Evolutionary conservation across 2,113 vertebrate genomes (phyloP).

Genomic region (Philantomba maxwellii): DNA sequence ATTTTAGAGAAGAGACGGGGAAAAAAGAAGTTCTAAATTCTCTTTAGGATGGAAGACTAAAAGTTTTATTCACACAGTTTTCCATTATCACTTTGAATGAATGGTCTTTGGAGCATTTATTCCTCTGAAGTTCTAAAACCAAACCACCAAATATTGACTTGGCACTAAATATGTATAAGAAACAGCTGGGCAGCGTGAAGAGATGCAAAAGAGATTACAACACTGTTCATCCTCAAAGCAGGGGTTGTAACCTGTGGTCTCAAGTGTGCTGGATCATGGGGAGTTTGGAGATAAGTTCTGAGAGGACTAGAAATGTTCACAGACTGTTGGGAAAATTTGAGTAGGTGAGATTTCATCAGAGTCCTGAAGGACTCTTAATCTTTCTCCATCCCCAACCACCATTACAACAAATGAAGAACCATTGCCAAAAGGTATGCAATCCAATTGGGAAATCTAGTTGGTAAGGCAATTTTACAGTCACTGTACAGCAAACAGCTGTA

Average conservation of each 20-base stretch:
- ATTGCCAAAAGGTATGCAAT: not conserved
- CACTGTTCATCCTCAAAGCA: not conserved
- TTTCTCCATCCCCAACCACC: not conserved
- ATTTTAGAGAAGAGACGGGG: not conserved
- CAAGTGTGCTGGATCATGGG: not conserved
- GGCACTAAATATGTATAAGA: not conserved
- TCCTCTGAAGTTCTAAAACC: conserved; percentile 26
- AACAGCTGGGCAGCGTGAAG: not conserved
- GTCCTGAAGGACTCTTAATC: not conserved
- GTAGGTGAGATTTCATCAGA: not conserved
- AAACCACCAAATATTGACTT: not conserved
- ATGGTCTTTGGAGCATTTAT: not conserved
- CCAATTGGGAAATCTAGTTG: not conserved
- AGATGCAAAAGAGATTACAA: not conserved
- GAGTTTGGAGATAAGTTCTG: not conserved
- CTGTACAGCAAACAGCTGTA: not conserved
- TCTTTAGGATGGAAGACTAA: not conserved
- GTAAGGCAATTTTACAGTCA: not conserved
- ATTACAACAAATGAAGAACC: not conserved
- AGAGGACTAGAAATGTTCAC: not conserved
- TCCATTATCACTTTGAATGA: not conserved
- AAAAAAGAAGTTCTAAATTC: not conserved
- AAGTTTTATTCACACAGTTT: not conserved
- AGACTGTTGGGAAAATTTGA: not conserved
- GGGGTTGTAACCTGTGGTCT: not conserved